Evolutionary conservation across 2,797 vertebrate species (phyloP), one percentile per base, ranked within the genome.

Genomic region (Peromyscus aztecus): DNA sequence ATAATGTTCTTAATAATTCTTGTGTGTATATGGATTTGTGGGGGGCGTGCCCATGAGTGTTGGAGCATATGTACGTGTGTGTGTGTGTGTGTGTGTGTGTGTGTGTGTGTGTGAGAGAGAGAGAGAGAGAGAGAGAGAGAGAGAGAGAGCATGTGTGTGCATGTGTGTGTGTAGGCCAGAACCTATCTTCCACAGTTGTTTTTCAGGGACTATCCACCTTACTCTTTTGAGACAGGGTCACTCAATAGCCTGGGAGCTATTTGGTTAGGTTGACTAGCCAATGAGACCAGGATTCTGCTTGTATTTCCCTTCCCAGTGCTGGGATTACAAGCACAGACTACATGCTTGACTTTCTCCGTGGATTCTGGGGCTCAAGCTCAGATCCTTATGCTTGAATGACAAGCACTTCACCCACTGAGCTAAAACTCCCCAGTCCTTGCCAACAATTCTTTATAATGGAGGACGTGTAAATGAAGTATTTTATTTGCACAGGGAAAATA

Each of bases 371-470:
- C 16, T 61, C 17, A 76, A 89, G 57, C 8, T 55, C 29, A 61
- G 37, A 27, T 59, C n/a, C 11, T 55, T n/a, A 37, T 3, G 13
- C 37, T 75, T 76, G 16, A 34, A 12, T 23, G 19, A 55, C 17
- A 75, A 76, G 24, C 5, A 40, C 16, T 75, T 88, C 3, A 21
- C 27, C 10, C 52, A 57, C 27, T 23, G 14, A 75, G 6, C 69
- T 89, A 29, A 59, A 73, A 88, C n/a, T 88, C 27, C 6, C 27
- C 10, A 24, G 71, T 46, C 11, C 11, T 59, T 57, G 49, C 55
- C 86, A 77, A 77, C 46, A 89, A 67, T 67, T 55, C 59, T 92
- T 92, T 80, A 90, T 12, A 78, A 27, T 27, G n/a, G 19, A 87
- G 21, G 43, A 23, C 85, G 9, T 61, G 4, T 71, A 81, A 86